Base-by-base conservation (phyloP, 2,113 vertebrate species). In the Seriola aureovittata region DNA sequence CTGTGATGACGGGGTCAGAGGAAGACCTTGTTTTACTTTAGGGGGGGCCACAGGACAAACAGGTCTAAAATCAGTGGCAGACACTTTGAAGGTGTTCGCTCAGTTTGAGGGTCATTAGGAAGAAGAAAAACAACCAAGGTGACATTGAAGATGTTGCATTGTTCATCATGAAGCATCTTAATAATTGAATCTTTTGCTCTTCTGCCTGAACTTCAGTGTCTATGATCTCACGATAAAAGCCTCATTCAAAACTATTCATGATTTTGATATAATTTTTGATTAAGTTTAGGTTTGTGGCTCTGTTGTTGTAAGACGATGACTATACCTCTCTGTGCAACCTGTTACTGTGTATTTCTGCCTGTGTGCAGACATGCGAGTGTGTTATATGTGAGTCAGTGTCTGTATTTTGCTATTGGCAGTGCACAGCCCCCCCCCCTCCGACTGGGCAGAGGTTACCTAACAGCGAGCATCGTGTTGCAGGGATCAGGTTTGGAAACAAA, bases 401-500 rank as follows among this genome's bases (percentile, higher is more conserved):
- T 80, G 46, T 59, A 23, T 82, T 69, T 82, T 29, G 70, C 67
- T 52, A 29, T 69, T 36, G n/a, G 85, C 71, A 29, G 29, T 29
- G 29, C 29, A 11, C 40, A 64, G 65, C 58, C 46, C 58, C 16
- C 14, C 66, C n/a, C 40, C 46, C 44, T 58, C 46, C 25, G 75
- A 52, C 32, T 5, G 62, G n/a, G 32, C 78, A 68, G 68, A 85
- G 87, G 76, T 84, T 78, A 87, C 57, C 73, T 34, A 71, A 77
- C 81, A 67, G 52, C 0, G 5, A 79, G 77, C 78, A 44, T 91
- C 66, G 1, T 29, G 79, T 90, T 85, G 66, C 84, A 74, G 48
- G 71, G 78, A 85, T 91, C 75, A 40, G 66, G 80, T 88, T 80
- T 81, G 73, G 44, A 78, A 85, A 4, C 2, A 38, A 81, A 85